These are phyloP conservation scores for Drosophila pruinosa DNA, from an alignment of 1,140 invertebrate species.

Conservation along the genomic window DNA sequence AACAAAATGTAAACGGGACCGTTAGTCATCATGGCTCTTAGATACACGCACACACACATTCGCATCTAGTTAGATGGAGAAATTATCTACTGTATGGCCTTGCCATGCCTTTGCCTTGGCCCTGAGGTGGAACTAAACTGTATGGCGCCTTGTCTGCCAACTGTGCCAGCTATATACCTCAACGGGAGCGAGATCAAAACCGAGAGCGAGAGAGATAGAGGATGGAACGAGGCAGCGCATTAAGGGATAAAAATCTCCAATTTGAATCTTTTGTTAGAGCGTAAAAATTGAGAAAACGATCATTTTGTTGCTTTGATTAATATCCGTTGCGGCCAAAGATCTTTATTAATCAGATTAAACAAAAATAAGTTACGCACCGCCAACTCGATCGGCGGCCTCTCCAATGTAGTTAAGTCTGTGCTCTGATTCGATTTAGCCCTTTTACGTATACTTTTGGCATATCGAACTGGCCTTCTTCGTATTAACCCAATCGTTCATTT, in stretches of 20 bases:
- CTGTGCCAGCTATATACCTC: not conserved
- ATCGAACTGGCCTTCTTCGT: too few species aligned
- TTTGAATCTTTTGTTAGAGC: conserved; percentile 16
- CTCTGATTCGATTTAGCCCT: not conserved
- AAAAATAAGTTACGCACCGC: conserved; percentile 35
- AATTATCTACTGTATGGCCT: conserved; percentile 35
- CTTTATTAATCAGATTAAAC: conserved; percentile 38
- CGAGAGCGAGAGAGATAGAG: not conserved
- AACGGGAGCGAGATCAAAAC: not conserved
- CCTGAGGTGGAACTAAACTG: conserved; percentile 62
- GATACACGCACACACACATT: not conserved
- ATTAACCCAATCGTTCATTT: too few species aligned
- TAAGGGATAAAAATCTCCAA: too few species aligned
- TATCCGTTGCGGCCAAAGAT: conserved; percentile 37
- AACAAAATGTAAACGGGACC: conserved; percentile 66
- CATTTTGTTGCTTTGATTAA: conserved; percentile 45
- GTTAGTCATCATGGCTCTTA: conserved; percentile 61
- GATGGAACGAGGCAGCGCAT: too few species aligned
- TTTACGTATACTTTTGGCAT: too few species aligned
- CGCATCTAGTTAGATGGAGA: not conserved
- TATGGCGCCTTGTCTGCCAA: conserved; percentile 52
- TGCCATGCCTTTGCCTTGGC: conserved; percentile 25
- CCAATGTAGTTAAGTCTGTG: not conserved
- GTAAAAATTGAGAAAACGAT: conserved; percentile 21
- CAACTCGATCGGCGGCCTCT: not conserved